Conservation (phyloP, 2,888 invertebrate genomes). For the Chymomyza fuscimana region DNA sequence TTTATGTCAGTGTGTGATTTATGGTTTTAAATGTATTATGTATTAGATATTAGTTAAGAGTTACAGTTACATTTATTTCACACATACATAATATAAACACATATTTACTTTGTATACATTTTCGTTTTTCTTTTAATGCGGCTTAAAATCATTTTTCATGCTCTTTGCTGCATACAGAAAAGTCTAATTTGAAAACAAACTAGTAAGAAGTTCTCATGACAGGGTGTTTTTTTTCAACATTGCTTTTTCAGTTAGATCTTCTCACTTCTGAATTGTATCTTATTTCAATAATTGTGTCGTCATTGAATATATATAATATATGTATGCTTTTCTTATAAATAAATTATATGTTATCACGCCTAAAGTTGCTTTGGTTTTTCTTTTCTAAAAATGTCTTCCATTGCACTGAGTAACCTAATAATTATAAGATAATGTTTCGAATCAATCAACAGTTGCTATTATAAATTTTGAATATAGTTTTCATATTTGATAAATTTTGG, state of each 20-base stretch:
- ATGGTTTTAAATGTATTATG: conserved; percentile 31
- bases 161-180: background rate
- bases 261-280: conserved; percentile 8
- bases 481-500: background rate
- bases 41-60: conserved; percentile 45
- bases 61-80: conserved; percentile 65
- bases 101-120: conserved; percentile 59
- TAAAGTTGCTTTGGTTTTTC: conserved; percentile 38
- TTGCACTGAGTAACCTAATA: background rate
- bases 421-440: background rate
- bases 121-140: conserved; percentile 8
- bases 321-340: conserved; percentile 29
- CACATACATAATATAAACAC: conserved; percentile 49
- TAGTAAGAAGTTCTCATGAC: background rate
- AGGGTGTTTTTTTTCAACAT: conserved; percentile 15
- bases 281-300: conserved; percentile 52
- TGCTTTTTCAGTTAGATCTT: conserved; percentile 17
- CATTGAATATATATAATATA: conserved; percentile 45
- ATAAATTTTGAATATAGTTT: background rate
- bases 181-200: background rate
- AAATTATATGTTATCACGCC: conserved; percentile 59
- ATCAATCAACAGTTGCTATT: conserved; percentile 3
- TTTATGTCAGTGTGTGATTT: conserved; percentile 8
- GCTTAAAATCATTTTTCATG: background rate
- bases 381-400: conserved; percentile 23